Base-by-base conservation (phyloP, 2,797 vertebrate genomes). In the Serranus cabrilla region DNA sequence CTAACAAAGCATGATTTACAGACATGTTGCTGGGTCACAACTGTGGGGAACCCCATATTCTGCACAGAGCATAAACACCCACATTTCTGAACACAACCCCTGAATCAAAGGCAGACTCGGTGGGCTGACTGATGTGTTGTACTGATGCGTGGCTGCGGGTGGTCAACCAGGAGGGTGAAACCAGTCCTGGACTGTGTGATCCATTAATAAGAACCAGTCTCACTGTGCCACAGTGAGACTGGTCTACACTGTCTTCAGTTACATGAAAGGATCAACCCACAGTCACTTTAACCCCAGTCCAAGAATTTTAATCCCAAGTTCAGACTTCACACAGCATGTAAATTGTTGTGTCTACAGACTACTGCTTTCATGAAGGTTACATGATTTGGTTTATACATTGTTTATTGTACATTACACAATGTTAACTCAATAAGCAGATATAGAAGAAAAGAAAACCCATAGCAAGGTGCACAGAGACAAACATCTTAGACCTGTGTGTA, bases 171-270 rank as follows among this genome's bases (percentile, higher is more conserved):
- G 79, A 87, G 77, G 82, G 62, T 62, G 76, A 87, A 86, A 83
- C 81, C 71, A 66, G 62, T 77, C 57, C 68, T 80, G 80, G 68
- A 89, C 91, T 87, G 88, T 94, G 91, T 92, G 94, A 96, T 94
- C 93, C 92, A 94, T 94, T 96, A 96, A 96, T 95, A 94, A 93
- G 92, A 96, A 95, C 92, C 95, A 96, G 95, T 95, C 94, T 90
- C 46, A 82, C 71, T 83, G 62, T 84, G 85, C 81, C 86, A 87
- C 89, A 82, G 70, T 64, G 63, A 80, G 71, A 83, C 67, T 62
- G 54, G 42, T 78, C 55, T 21, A 54, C 60, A 65, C 64, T 55
- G 76, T 82, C 71, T 50, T 72, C 57, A 57, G 60, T 78, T 40
- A 63, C 66, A 83, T 43, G 10, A 80, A 74, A 69, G 37, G 23